A percentile compares a stretch with the other conserved stretches of the same genome.
phyloP scores from a whole-genome alignment of 2,113 vertebrate species.

The Ammodytes dubius region DNA sequence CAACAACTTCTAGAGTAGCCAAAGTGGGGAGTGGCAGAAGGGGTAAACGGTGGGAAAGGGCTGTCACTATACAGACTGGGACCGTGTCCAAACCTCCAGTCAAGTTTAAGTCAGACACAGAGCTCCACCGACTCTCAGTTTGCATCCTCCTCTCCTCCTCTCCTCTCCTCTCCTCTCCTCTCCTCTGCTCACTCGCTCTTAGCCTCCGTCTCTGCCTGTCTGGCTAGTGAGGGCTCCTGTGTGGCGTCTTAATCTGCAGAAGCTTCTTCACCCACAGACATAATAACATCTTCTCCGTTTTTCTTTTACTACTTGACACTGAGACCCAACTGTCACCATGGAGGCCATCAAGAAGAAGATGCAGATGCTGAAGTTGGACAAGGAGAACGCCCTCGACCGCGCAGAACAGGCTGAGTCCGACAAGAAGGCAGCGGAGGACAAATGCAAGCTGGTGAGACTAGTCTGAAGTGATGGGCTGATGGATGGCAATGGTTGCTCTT shows the following conservation, averaged over 20 bases:
- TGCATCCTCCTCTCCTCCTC: conserved; percentile 69
- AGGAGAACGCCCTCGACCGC: conserved; percentile 95
- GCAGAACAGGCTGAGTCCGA: conserved; percentile 94
- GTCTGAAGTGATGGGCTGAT: not conserved
- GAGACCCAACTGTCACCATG: conserved; percentile 83
- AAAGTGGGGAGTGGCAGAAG: conserved; percentile 68
- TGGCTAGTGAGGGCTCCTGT: conserved; percentile 10
- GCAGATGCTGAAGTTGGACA: conserved; percentile 98
- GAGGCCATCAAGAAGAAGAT: conserved; percentile 99
- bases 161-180: conserved; percentile 50
- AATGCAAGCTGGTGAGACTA: conserved; percentile 90
- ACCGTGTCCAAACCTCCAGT: conserved; percentile 80
- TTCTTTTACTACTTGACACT: conserved; percentile 9
- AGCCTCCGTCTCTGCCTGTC: conserved; percentile 13
- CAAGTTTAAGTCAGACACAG: conserved; percentile 83
- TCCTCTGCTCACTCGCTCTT: conserved; percentile 42
- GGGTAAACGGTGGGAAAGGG: conserved; percentile 74
- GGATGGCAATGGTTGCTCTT: not conserved
- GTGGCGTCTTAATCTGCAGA: conserved; percentile 17
- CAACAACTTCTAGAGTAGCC: conserved; percentile 47
- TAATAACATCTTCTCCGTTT: not conserved
- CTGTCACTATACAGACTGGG: conserved; percentile 80
- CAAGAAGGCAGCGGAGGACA: conserved; percentile 92
- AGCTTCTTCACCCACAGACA: conserved; percentile 15
- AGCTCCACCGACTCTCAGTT: conserved; percentile 68